Base-by-base conservation (phyloP, 2,888 invertebrate species). In the Phasia obesa region DNA sequence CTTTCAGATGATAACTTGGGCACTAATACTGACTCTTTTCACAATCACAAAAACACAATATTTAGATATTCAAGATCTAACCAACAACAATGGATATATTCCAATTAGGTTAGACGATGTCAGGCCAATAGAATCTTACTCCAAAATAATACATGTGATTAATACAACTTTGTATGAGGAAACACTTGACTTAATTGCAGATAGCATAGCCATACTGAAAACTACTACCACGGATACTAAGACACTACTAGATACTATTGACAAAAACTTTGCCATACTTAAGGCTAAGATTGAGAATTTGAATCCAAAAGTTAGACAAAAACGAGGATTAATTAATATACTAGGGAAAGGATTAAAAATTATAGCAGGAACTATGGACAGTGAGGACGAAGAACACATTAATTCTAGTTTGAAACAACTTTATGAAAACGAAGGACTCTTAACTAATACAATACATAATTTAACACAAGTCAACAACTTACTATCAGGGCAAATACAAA, bases 71-170 rank as follows among this genome's bases (percentile, higher is more conserved):
- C 83, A 76, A 21, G 74, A 83, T 31, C 17, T 83, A 35, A 81
- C 31, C 9, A 79, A 81, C 21, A 83, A 83, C 19, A 83, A 85
- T 17, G 83, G 81, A 23, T 84, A 83, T 47, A 53, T 83, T 51
- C 69, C 78, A 25, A 76, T 84, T 17, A 82, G 83, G 67, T 4
- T 73, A 19, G 73, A 65, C 17, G 53, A 84, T 13, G 44, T 60
- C 15, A 74, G 74, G 49, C 42, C 71, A 31, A 82, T 84, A 19
- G 19, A 77, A 27, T 27, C 62, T 13, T 82, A 80, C 35, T 64
- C 25, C 23, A 85, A 84, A 65, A 38, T 82, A 42, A 38, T 85
- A 9, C 84, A 84, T 27, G 42, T 84, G 11, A 64, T 85, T 15
- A 85, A 85, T 35, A 57, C 57, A 35, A 57, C 57, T 13, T 17